Conservation (phyloP, 1,140 invertebrate species). For the Wiebesia pumilae region DNA sequence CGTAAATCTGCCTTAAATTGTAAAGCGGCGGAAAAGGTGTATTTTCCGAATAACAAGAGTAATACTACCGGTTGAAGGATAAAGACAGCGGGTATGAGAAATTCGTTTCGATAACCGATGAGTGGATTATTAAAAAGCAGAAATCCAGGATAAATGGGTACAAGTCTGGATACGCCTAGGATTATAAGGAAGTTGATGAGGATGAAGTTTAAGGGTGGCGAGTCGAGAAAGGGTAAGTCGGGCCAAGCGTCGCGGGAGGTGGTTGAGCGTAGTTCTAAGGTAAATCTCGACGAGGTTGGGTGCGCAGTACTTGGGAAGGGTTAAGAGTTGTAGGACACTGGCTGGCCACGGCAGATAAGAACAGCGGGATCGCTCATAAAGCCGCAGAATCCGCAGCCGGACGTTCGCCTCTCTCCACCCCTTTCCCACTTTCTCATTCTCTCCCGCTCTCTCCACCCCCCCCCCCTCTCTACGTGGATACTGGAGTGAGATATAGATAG, state of each 20-base stretch:
- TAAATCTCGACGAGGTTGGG: constrained; percentile 63
- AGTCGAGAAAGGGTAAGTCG: constrained; percentile 26
- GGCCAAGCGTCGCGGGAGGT: not conserved
- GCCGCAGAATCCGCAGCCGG: constrained; percentile 67
- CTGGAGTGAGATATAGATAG: not conserved
- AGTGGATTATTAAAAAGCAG: not conserved
- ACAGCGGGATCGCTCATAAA: constrained; percentile 61
- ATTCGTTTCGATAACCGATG: not conserved
- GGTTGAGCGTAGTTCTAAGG: constrained; percentile 52
- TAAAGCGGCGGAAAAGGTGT: not conserved
- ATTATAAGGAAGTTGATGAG: constrained; percentile 36
- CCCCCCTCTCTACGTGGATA: not conserved
- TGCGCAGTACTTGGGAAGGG: constrained; percentile 63
- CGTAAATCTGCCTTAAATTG: not conserved
- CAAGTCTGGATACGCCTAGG: constrained; percentile 20
- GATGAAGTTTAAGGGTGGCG: not conserved
- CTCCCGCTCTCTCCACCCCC: not conserved
- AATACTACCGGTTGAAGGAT: not conserved
- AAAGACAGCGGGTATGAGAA: too few relatives aligned
- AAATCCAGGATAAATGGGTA: not conserved
- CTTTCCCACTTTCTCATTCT: not conserved
- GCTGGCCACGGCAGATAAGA: constrained; percentile 71
- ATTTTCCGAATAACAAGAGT: not conserved
- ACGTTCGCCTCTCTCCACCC: constrained; percentile 44
- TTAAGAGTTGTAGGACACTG: constrained; percentile 72